These are phyloP conservation scores for Bubo scandiacus DNA, from an alignment of 2,113 vertebrate species.

Conservation along the genomic window DNA sequence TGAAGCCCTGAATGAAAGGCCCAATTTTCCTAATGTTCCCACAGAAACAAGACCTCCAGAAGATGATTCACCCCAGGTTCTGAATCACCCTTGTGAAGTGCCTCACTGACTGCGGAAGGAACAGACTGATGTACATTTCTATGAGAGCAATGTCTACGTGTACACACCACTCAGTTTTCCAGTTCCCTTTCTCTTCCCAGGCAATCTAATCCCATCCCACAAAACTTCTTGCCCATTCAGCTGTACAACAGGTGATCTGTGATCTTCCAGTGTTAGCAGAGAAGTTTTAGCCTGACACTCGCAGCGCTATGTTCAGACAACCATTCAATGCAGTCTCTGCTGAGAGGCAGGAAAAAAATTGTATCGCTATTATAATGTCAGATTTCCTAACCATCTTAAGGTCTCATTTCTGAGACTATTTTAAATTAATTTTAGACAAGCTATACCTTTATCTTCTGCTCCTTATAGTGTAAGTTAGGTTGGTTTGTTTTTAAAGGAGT, in stretches of 20 bases:
- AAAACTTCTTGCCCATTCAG: neutral
- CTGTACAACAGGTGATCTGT: neutral
- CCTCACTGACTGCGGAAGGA: neutral
- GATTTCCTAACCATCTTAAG: neutral
- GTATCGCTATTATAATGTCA: neutral
- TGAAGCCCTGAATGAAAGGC: neutral
- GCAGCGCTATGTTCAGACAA: neutral
- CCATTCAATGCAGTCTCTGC: neutral
- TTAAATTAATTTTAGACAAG: neutral
- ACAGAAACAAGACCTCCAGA: neutral
- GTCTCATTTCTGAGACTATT: neutral
- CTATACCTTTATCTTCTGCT: neutral
- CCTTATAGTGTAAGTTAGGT: neutral
- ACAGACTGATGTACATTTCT: neutral
- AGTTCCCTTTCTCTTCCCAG: neutral
- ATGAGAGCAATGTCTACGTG: neutral
- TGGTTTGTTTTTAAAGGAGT: neutral
- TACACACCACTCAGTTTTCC: neutral
- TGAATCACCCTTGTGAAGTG: neutral
- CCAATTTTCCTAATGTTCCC: neutral
- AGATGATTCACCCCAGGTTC: neutral
- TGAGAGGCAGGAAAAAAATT: neutral
- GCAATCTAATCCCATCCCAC: neutral
- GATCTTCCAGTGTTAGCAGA: neutral
- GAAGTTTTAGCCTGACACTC: neutral